phyloP scores from a whole-genome alignment of 2,888 invertebrate species.

The Ennomos fuscantarius region DNA sequence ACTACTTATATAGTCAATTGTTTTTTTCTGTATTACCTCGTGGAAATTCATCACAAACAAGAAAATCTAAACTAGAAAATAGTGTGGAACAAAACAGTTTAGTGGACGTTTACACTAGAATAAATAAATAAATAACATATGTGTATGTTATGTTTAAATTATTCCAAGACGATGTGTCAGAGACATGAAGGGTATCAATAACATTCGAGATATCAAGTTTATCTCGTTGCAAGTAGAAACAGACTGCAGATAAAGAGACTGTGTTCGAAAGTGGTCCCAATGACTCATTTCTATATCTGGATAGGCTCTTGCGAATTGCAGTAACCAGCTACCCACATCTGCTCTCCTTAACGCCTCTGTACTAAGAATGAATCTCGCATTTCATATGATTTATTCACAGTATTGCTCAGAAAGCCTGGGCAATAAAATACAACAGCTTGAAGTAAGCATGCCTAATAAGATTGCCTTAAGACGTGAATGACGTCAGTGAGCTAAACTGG shows the following conservation, averaged over 20 bases:
- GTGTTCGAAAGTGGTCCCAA: conserved; percentile 44
- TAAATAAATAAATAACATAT: no score
- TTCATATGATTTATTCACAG: conserved; percentile 42
- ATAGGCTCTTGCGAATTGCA: conserved; percentile 44
- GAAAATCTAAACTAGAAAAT: no score
- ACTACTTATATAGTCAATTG: no score
- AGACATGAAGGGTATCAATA: neutral
- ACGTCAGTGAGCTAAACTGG: conserved; percentile 18
- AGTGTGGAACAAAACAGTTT: no score
- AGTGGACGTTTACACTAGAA: no score
- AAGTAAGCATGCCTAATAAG: conserved; percentile 32
- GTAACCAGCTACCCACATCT: conserved; percentile 42
- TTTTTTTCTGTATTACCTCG: no score
- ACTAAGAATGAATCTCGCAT: conserved; percentile 16
- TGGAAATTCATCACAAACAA: no score
- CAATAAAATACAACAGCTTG: conserved; percentile 33
- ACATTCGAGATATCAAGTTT: conserved; percentile 15
- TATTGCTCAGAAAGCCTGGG: conserved; percentile 28
- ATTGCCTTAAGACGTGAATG: conserved; percentile 12
- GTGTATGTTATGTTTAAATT: no score
- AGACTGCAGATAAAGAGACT: conserved; percentile 40
- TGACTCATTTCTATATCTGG: conserved; percentile 67
- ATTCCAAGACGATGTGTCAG: neutral
- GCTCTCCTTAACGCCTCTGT: conserved; percentile 41
- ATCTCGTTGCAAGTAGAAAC: conserved; percentile 33